These are phyloP conservation scores for Drosophila anomelani DNA, from an alignment of 2,888 invertebrate species.

Conservation along the genomic window DNA sequence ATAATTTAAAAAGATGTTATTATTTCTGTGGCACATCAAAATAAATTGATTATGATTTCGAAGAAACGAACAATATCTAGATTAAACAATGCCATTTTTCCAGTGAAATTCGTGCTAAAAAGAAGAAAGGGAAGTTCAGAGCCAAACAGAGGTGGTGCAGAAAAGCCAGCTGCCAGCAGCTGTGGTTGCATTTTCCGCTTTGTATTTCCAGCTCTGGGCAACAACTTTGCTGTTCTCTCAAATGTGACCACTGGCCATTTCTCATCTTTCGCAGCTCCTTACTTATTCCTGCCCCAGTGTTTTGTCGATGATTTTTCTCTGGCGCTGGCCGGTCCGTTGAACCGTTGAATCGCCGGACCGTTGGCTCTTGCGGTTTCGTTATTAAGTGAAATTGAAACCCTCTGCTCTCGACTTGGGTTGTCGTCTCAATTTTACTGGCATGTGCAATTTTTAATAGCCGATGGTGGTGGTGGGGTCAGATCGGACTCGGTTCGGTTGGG, in stretches of 20 bases:
- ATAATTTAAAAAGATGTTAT: background rate
- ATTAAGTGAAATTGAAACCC: constrained; percentile 78
- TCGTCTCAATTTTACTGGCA: constrained; percentile 66
- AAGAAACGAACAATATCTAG: background rate
- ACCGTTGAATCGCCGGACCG: constrained; percentile 10
- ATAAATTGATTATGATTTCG: constrained; percentile 1
- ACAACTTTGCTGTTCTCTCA: constrained; percentile 39
- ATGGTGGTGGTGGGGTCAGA: constrained; percentile 17
- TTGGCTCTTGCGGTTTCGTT: constrained; percentile 47
- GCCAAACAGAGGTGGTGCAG: background rate
- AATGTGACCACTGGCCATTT: constrained; percentile 47
- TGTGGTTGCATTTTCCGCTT: constrained; percentile 39
- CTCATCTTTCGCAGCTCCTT: constrained; percentile 48
- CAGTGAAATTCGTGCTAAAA: background rate
- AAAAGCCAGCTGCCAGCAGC: constrained; percentile 55
- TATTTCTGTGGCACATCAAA: background rate
- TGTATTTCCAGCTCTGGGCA: constrained; percentile 32
- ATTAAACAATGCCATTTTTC: constrained; percentile 9
- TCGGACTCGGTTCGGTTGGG: constrained; percentile 1
- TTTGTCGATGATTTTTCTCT: constrained; percentile 54
- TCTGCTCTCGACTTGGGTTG: constrained; percentile 64
- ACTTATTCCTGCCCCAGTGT: constrained; percentile 9
- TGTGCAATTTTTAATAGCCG: constrained; percentile 74
- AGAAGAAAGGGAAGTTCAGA: background rate
- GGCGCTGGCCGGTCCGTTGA: constrained; percentile 9